These are phyloP conservation scores for Perca flavescens DNA, from an alignment of 2,113 vertebrate genomes.

Conservation along the genomic window DNA sequence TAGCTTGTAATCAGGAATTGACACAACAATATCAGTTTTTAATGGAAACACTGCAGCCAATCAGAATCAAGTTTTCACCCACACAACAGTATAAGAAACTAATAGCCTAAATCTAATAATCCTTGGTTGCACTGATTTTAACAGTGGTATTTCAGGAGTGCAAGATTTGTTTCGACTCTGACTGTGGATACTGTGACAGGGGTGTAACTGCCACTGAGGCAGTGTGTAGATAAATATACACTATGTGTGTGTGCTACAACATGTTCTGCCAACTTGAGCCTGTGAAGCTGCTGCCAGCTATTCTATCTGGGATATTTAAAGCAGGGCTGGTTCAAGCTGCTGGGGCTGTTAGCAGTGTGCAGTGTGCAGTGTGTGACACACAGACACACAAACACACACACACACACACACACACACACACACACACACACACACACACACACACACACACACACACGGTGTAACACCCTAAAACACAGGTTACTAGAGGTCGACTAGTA, in stretches of 20 bases:
- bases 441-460: not conserved
- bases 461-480: not conserved
- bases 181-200: not conserved
- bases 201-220: not conserved
- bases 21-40: too few species aligned
- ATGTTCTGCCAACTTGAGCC: slow-evolving; percentile 8
- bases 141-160: not conserved
- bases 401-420: not conserved
- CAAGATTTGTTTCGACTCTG: not conserved
- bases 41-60: too few species aligned
- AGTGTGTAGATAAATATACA: not conserved
- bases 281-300: not conserved
- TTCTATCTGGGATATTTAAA: slow-evolving; percentile 16
- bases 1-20: too few species aligned
- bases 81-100: too few species aligned
- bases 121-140: not conserved
- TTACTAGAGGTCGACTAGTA: not conserved
- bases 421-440: not conserved
- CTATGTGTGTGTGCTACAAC: not conserved
- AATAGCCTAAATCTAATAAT: too few species aligned
- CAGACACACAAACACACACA: not conserved
- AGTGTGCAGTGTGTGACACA: not conserved
- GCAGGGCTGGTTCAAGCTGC: slow-evolving; percentile 8
- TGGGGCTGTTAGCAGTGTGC: slow-evolving; percentile 14
- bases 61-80: too few species aligned